Base-by-base conservation (phyloP, 2,113 vertebrate genomes). In the Grammomys dolichurus region DNA sequence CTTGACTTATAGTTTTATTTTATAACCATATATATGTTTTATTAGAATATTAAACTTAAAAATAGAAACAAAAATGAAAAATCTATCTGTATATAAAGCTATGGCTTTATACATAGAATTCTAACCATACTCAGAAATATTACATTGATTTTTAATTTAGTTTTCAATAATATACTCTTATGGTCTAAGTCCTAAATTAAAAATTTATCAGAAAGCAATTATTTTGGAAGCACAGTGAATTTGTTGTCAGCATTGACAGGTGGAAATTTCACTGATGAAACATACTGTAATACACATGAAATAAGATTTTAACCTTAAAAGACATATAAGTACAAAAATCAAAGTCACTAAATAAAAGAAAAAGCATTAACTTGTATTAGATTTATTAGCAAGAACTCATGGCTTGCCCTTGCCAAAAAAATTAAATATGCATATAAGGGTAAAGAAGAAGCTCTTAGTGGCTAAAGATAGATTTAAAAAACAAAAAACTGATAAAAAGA, bases 71-170 rank as follows among this genome's bases (percentile, higher is more conserved):
- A 54, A 87, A n/a, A 76, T 28, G 9, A 87, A 93, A 80, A 91
- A 81, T 26, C 17, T 95, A 78, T 40, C 4, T 54, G 2, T 86
- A 75, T 14, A 93, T 36, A 97, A 75, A 82, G 19, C 69, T 73
- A 89, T 78, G 43, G 48, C 17, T 86, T 85, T 48, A 33, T 48
- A 90, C 10, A 76, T 0, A 92, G 28, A 90, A 51, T 93, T 33
- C 90, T 73, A 19, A 72, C 5, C 48, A 84, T 5, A 90, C 1
- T 91, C 20, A 93, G 4, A 87, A 85, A 0, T 67, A 94, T 77
- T 96, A 51, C 82, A 92, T 36, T 91, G 9, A 85, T 73, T 93
- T 96, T 95, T 78, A 75, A 94, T 89, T 95, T n/a, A 86, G 26
- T 17, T 93, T 94, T 95, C 84, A 94, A 73, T 56, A 94, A 67